Percentiles rank a stretch among this genome's conserved stretches.
Conservation (phyloP, 2,797 vertebrate genomes). For the Columba guinea region DNA sequence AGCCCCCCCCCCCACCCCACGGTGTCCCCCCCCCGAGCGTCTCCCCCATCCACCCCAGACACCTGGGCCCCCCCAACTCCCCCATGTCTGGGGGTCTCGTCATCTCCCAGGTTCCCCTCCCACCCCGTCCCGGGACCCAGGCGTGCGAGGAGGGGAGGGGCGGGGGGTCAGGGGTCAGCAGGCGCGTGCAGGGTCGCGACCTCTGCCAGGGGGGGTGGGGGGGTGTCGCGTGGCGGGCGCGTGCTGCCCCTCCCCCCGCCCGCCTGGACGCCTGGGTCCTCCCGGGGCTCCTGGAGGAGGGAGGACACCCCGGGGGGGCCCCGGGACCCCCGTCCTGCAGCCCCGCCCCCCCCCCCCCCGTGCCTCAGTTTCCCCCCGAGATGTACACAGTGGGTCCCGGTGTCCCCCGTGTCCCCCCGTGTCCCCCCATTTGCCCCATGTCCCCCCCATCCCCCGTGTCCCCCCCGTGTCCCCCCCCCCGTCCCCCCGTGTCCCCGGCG, state of each 20-base stretch:
- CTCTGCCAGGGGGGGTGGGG: neutral
- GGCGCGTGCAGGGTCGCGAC: neutral
- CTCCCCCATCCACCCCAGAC: neutral
- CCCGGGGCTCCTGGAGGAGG: too few relatives aligned
- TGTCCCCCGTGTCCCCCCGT: neutral
- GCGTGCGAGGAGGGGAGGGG: neutral
- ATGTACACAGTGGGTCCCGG: neutral
- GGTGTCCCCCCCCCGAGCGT: neutral
- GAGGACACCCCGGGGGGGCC: neutral
- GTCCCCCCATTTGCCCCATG: neutral
- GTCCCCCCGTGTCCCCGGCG: neutral
- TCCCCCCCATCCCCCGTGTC: neutral
- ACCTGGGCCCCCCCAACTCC: neutral
- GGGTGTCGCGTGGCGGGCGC: neutral
- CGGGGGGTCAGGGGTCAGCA: neutral
- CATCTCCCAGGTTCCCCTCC: neutral
- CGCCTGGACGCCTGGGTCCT: neutral
- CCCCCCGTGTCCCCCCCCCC: neutral
- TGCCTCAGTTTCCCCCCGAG: neutral
- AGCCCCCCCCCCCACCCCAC: too few relatives aligned
- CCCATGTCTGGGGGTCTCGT: neutral
- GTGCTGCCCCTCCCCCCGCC: neutral
- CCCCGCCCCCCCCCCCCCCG: neutral
- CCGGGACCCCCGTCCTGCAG: neutral
- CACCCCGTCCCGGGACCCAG: neutral